phyloP scores from a whole-genome alignment of 2,113 vertebrate genomes.

The Chaetops frenatus region DNA sequence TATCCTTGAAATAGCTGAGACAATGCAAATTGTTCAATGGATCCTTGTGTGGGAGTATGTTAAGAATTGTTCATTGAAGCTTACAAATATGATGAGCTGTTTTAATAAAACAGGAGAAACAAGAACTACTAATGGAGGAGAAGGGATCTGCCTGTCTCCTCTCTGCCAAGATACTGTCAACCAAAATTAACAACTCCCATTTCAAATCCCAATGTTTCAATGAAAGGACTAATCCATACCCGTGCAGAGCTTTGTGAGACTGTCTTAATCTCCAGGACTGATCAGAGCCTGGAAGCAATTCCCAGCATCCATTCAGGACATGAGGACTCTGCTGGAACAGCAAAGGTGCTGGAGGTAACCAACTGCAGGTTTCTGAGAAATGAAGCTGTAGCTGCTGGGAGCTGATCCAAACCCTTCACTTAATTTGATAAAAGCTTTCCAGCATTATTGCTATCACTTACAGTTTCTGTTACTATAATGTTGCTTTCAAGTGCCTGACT shows the following conservation, averaged over 20 bases:
- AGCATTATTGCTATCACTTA: constrained; percentile 6
- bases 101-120: constrained; percentile 18
- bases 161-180: background rate
- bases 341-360: background rate
- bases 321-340: background rate
- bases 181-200: background rate
- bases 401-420: background rate
- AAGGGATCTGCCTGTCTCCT: background rate
- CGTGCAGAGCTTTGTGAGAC: background rate
- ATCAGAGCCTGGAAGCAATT: background rate
- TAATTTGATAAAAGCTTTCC: constrained; percentile 37
- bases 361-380: background rate
- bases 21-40: constrained; percentile 1
- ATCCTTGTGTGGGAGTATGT: constrained; percentile 10
- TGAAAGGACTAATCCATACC: background rate
- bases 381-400: background rate
- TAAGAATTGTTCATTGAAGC: constrained; percentile 27
- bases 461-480: background rate
- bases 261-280: background rate
- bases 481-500: background rate
- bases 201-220: background rate
- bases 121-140: background rate
- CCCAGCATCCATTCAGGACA: background rate
- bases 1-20: background rate
- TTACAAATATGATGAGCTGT: constrained; percentile 47